Base-by-base conservation (phyloP, 2,113 vertebrate genomes). In the Syngnathus typhle region DNA sequence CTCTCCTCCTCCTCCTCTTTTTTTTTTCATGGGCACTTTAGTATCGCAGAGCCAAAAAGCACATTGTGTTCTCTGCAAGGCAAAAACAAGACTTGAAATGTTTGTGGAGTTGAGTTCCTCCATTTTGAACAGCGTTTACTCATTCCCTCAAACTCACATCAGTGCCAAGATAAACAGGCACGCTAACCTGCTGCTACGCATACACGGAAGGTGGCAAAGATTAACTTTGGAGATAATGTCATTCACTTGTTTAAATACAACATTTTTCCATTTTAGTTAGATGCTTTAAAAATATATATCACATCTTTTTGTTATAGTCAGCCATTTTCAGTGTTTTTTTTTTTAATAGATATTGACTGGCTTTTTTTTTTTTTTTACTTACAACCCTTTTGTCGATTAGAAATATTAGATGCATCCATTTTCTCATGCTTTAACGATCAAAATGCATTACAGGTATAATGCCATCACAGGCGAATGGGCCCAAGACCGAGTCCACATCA, bases 401-500 rank as follows among this genome's bases (percentile, higher is more conserved):
- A 39, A 39, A 39, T 9, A 39, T 39, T 39, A 9, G 39, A 41
- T 41, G 39, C 39, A 41, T 41, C 39, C 27, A 41, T 41, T 41
- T 41, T 41, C 39, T 41, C 39, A 6, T 41, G 39, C 39, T 41
- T 41, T 23, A 44, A 21, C 13, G 21, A 32, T 15, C 9, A 61
- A 7, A 37, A 21, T 19, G 4, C 18, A 44, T 84, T 12, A 70
- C 73, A 99, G 97, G 84, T 98, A 98, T 89, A 99, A 93, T 10
- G 95, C 94, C 1, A 86, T 98, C 84, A 95, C 92, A 10, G 93
- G 92, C 5, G 87, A 92, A 49, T 99, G 97, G 97, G 89, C 90
- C 16, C 87, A 97, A 72, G 97, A 99, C 68, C 90, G 95, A 71
- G 91, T 98, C 38, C 88, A 95, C 63, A 91, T 99, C 85, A 99